Conservation (phyloP, 2,797 vertebrate genomes). For the Rhincodon typus region DNA sequence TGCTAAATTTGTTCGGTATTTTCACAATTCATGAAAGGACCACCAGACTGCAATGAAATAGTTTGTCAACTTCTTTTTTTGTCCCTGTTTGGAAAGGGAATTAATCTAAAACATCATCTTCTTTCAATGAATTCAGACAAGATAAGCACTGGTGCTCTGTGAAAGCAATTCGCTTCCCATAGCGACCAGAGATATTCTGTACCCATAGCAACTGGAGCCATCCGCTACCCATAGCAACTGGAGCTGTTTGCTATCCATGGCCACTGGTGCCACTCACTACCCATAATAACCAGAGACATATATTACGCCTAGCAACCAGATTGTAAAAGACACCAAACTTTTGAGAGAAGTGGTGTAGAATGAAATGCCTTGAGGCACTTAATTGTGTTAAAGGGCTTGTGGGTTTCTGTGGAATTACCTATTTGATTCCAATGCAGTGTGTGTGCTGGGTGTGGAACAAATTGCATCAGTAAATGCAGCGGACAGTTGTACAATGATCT, state of each 20-base stretch:
- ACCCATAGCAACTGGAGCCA: background rate
- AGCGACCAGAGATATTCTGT: background rate
- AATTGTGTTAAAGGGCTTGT: background rate
- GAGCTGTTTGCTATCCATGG: background rate
- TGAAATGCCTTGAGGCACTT: background rate
- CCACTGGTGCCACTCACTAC: background rate
- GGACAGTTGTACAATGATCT: background rate
- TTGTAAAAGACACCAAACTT: background rate
- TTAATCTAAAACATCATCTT: background rate
- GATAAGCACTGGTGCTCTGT: background rate
- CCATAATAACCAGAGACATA: background rate
- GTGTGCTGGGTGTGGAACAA: background rate
- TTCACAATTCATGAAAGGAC: background rate
- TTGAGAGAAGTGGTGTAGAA: background rate
- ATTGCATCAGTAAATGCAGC: background rate
- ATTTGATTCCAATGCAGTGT: background rate
- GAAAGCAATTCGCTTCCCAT: background rate
- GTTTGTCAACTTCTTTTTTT: background rate
- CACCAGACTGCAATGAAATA: background rate
- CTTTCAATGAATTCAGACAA: background rate
- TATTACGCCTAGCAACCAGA: background rate
- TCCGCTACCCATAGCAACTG: background rate
- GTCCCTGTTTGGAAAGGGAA: background rate
- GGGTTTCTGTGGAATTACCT: too few species aligned
- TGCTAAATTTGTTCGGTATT: background rate